Conservation (phyloP, 1,140 invertebrate species). For the Pteromalus puparum region DNA sequence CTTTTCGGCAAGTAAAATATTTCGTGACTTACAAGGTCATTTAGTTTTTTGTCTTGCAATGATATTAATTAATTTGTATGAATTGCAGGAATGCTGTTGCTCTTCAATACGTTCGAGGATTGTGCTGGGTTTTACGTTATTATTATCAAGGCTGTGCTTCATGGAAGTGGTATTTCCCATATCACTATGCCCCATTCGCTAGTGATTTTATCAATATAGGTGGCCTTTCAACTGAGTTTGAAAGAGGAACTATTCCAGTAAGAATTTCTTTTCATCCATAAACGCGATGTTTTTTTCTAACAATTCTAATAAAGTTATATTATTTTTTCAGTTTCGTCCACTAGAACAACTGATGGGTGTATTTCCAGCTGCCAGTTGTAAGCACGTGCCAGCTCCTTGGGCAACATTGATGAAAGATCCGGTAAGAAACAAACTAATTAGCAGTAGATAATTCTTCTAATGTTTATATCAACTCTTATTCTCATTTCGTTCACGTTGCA, state of each 20-base stretch:
- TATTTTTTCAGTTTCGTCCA: conserved; percentile 88
- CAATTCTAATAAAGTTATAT: conserved; percentile 18
- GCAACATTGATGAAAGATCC: conserved; percentile 95
- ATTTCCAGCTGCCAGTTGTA: conserved; percentile 97
- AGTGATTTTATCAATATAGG: conserved; percentile 97
- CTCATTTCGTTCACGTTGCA: conserved; percentile 67
- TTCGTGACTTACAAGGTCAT: conserved; percentile 2
- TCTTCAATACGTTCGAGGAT: conserved; percentile 94
- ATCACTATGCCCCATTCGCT: conserved; percentile 99
- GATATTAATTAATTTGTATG: conserved; percentile 11
- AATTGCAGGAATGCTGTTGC: conserved; percentile 87
- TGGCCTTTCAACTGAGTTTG: conserved; percentile 90
- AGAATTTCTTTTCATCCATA: conserved; percentile 59
- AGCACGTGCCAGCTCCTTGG: conserved; percentile 96
- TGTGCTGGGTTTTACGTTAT: conserved; percentile 98
- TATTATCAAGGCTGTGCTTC: conserved; percentile 99
- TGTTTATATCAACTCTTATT: neutral
- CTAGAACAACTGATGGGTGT: conserved; percentile 99
- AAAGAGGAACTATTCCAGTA: conserved; percentile 90
- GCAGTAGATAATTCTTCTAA: neutral
- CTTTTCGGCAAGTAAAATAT: conserved; percentile 82
- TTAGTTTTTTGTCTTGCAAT: conserved; percentile 37
- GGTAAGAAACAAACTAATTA: conserved; percentile 74
- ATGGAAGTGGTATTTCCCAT: conserved; percentile 99
- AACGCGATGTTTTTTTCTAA: neutral